phyloP scores from a whole-genome alignment of 2,113 vertebrate genomes.

The Merops nubicus region DNA sequence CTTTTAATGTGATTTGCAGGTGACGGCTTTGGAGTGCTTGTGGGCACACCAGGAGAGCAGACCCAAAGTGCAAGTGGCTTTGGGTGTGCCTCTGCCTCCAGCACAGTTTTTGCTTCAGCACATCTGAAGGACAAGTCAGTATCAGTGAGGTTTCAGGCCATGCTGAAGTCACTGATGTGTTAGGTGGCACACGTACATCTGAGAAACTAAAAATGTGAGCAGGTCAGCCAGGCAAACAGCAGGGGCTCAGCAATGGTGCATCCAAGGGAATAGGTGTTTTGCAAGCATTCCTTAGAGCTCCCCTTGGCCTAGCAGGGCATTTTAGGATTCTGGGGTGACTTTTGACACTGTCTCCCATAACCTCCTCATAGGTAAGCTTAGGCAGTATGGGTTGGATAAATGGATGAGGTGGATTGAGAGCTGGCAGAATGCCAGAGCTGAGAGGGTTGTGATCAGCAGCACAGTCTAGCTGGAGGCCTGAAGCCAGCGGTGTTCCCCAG shows the following conservation, averaged over 20 bases:
- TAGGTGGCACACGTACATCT: background rate
- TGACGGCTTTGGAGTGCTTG: background rate
- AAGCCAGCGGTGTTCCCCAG: too few species aligned
- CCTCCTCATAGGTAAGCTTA: background rate
- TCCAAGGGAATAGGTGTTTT: background rate
- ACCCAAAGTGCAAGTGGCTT: background rate
- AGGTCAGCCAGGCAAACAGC: background rate
- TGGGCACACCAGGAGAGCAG: background rate
- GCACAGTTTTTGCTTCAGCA: background rate
- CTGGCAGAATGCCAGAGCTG: background rate
- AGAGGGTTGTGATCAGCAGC: background rate
- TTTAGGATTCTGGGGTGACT: background rate
- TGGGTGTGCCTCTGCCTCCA: background rate
- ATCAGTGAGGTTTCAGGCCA: background rate
- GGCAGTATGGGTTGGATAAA: background rate
- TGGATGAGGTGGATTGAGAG: background rate
- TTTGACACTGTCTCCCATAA: background rate
- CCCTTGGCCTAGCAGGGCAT: background rate
- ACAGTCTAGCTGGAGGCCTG: too few species aligned
- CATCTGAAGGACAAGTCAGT: background rate
- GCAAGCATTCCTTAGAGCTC: background rate
- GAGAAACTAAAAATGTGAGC: background rate
- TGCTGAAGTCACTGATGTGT: background rate
- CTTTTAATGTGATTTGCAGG: background rate
- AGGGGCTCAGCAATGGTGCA: fast-evolving